Evolutionary conservation across 1,140 invertebrate genomes (phyloP), one percentile per base, ranked within the genome.

Genomic region (Holcopasites calliopsidis): DNA sequence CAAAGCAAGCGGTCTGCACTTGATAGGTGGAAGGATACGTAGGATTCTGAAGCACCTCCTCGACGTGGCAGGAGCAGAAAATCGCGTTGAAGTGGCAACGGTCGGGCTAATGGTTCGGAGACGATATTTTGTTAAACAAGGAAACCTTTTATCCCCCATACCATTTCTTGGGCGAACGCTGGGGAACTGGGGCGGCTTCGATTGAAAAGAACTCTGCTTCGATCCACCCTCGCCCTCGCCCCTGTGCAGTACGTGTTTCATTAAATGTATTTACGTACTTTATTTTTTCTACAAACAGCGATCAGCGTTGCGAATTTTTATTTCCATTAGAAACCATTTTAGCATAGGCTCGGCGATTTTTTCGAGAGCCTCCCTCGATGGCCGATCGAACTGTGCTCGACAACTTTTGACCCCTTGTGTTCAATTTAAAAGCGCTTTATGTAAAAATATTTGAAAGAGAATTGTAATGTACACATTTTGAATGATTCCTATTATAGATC

Each of bases 121-220:
- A 77, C 85, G 89, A 85, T 90, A 90, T 92, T 91, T 91, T 90
- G 89, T 89, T 91, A 91, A 91, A 91, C 90, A 90, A 82, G 87
- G 84, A 91, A 91, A 91, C 89, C 91, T 92, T 92, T 91, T 92
- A 92, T 89, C 89, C 85, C 84, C 77, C 66, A 57, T 66, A 85
- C 72, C 69, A 70, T 64, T 66, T 65, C 70, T 60, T 69, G 23
- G 50, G 38, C 68, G 57, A 74, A 77, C 66, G 72, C 52, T 83
- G 70, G 69, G 69, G 58, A 55, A 75, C 86, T 87, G 86, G 83
- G 84, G 80, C 85, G 82, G 47, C 77, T 40, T 26, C 44, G 28
- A 66, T 68, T 75, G 42, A 50, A 58, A 68, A 69, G 72, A 55
- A 58, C 65, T 69, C 54, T 1, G 18, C 13, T 58, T 68, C n/a